Evolutionary conservation across 2,113 vertebrate genomes (phyloP).

Genomic region (Malurus elegans): DNA sequence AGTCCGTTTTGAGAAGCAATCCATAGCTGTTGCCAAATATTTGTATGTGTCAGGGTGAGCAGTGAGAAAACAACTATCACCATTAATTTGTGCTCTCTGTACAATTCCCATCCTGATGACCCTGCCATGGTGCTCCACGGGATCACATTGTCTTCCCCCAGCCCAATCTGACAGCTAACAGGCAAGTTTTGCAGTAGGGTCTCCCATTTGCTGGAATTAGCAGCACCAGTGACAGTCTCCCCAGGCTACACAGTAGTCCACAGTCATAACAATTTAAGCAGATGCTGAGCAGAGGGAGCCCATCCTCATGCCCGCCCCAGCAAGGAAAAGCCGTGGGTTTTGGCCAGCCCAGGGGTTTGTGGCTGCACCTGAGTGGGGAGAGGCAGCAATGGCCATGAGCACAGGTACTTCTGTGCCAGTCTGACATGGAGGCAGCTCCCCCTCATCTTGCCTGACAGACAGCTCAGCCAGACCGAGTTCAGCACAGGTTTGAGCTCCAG

Average conservation of each 20-base stretch:
- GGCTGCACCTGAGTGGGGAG: neutral
- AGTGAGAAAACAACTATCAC: slow-evolving; percentile 45
- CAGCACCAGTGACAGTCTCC: neutral
- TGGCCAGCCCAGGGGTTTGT: neutral
- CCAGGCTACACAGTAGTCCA: neutral
- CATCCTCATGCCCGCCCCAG: neutral
- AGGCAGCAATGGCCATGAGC: neutral
- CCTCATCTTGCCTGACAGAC: neutral
- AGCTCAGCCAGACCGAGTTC: neutral
- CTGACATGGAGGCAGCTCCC: neutral
- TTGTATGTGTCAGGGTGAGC: neutral
- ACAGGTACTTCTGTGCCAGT: neutral
- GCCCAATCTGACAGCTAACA: neutral
- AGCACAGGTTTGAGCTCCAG: neutral
- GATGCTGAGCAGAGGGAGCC: neutral
- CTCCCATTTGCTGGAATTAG: neutral
- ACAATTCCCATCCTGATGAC: neutral
- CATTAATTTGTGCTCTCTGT: slow-evolving; percentile 31
- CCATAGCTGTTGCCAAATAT: slow-evolving; percentile 41
- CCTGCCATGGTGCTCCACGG: neutral
- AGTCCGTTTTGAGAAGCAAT: slow-evolving; percentile 22
- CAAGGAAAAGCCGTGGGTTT: neutral
- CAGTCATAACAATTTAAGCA: neutral
- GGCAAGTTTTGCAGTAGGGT: neutral
- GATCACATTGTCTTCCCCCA: neutral